Base-by-base conservation (phyloP, 2,113 vertebrate genomes). In the Thomomys bottae region DNA sequence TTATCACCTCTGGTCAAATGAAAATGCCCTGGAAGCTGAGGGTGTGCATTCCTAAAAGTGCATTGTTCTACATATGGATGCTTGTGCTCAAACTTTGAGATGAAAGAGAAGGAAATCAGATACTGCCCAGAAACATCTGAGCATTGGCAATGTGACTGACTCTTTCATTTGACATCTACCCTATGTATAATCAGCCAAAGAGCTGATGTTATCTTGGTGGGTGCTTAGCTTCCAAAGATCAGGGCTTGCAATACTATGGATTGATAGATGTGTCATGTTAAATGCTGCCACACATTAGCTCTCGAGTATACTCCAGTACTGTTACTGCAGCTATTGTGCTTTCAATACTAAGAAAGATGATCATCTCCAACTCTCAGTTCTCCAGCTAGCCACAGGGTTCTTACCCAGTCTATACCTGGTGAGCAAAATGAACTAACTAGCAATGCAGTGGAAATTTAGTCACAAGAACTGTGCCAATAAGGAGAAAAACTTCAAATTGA, bases 101-200 rank as follows among this genome's bases (percentile, higher is more conserved):
- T 78, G 49, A 95, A 95, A 96, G 90, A 54, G 17, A 82, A 95
- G 83, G 64, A 91, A 95, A 94, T 83, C 59, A 96, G 85, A 89
- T 83, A 23, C 76, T 95, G 93, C 42, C 90, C 89, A 94, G 88
- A 96, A 93, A 92, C 81, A 76, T 91, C 34, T 14, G 64, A 91
- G 91, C 85, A 61, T 59, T 96, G 86, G 93, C 89, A 93, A 77
- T 72, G 40, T 26, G 66, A 80, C 34, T 83, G 10, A 18, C 42
- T 87, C 72, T 96, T 94, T n/a, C 11, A 71, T 40, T 86, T 95
- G 95, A 75, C 36, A 90, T 73, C 38, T 61, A 73, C 12, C 40
- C 5, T 63, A 28, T 21, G 15, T 61, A 5, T 75, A 95, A 87
- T 8, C 32, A 45, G 18, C 5, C 49, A 75, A 92, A 93, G 32